Base-by-base conservation (phyloP, 1,140 invertebrate species). In the Aleiodes sp. region DNA sequence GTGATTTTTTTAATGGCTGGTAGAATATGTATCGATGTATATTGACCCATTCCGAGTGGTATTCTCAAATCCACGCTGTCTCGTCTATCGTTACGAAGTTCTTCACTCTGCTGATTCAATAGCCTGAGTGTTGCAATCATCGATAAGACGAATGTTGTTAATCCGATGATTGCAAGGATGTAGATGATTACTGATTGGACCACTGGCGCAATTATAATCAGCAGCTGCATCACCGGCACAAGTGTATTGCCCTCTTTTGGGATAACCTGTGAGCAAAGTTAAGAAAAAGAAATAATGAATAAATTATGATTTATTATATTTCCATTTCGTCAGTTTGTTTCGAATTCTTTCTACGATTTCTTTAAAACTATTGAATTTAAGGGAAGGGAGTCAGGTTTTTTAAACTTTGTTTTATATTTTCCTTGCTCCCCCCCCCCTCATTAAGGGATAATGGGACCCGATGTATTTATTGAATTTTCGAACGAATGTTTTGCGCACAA, bases 1-100 rank as follows among this genome's bases (percentile, higher is more conserved):
- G 81, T 84, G 0, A 84, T 85, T 35, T 84, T 85, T 59, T 80
- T 84, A 0, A 86, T 77, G 0, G 81, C 73, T 2, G 84, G 81
- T 16, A 86, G 65, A 63, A 86, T 86, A 28, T 73, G 76, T 29
- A 85, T 85, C 2, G 82, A 75, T 12, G 80, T 82, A 56, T 85
- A 84, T 52, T 83, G 85, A 1, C 81, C 80, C 26, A 84, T 84
- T 14, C 78, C 80, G 10, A 86, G 72, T 1, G 85, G 80, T 79
- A 86, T 80, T 70, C 77, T 80, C 4, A 83, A 75, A 56, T 86
- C 84, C 0, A 71, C 57, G 43, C 78, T 84, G 6, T 86, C 82
- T 7, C 72, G 75, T 39, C 76, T 78, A 4, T 75, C 73, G 0
- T 35, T 75, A 68, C 41, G 78, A 67, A 57, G 43, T 19, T 73